phyloP scores from a whole-genome alignment of 2,888 invertebrate genomes.

The Cheilosia urbana region DNA sequence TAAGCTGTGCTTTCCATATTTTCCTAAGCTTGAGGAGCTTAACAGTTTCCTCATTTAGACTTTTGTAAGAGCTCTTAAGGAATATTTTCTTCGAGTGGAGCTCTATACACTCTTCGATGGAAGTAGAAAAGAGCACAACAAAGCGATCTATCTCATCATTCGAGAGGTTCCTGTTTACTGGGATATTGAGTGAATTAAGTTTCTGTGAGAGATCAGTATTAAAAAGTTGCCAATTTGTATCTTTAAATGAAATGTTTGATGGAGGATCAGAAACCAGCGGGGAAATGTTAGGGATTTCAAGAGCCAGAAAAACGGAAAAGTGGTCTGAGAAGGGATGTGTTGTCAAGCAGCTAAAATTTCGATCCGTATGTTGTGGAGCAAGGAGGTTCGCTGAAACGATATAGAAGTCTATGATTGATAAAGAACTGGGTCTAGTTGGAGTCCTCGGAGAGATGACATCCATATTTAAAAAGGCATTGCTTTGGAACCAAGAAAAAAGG shows the following conservation, averaged over 20 bases:
- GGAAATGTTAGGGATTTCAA: slow-evolving; percentile 3
- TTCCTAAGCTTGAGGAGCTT: too few species aligned
- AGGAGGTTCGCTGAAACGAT: not conserved
- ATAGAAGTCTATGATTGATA: slow-evolving; percentile 9
- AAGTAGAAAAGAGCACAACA: not conserved
- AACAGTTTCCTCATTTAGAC: too few species aligned
- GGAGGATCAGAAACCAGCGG: not conserved
- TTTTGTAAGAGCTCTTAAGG: too few species aligned
- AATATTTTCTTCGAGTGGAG: too few species aligned
- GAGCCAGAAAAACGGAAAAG: slow-evolving; percentile 1
- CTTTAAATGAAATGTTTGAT: not conserved
- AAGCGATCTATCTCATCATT: not conserved
- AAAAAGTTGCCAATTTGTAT: not conserved
- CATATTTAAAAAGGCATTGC: not conserved
- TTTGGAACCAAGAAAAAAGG: slow-evolving; percentile 4
- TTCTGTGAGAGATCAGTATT: not conserved
- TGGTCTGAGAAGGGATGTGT: not conserved
- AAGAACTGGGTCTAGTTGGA: slow-evolving; percentile 1
- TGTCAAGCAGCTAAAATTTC: not conserved
- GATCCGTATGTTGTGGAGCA: not conserved
- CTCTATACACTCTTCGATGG: too few species aligned
- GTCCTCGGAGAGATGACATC: not conserved
- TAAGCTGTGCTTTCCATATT: not conserved
- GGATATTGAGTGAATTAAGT: not conserved
- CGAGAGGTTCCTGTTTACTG: not conserved